Evolutionary conservation across 2,113 vertebrate species (phyloP), one percentile per base, ranked within the genome.

Genomic region (Parotia lawesii): DNA sequence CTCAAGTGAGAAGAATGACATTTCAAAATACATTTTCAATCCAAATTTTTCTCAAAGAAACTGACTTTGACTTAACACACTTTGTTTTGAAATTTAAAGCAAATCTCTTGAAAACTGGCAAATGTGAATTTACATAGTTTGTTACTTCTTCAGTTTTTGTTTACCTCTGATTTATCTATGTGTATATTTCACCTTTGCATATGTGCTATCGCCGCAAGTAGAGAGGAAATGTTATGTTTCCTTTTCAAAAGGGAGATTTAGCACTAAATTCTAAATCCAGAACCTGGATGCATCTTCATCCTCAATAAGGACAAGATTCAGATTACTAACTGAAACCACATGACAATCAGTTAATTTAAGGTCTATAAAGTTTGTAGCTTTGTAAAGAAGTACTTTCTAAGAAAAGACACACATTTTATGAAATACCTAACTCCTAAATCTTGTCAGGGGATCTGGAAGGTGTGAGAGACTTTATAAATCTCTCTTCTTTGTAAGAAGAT

Each of bases 321-420:
- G 29, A 57, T 64, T 60, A 64, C 89, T 77, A 83, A 60, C 29
- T 23, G 22, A 87, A 91, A 77, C 13, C 51, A 69, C 25, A 45
- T 8, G 28, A 53, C 15, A 77, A 67, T n/a, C 4, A 27, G 64
- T 71, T 71, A 37, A 73, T 47, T 83, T 56, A 48, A 91, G 40
- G 28, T 67, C 75, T 77, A 35, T 21, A 33, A 85, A 79, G 35
- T 78, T 56, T 71, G 31, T 40, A 48, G 33, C 44, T 80, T 29
- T 51, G 45, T 66, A 70, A 95, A 80, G 22, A 74, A 92, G 21
- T 62, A 78, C n/a, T 86, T 84, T 51, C 76, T 22, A 66, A 77
- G 78, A 75, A 85, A 94, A 90, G 28, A 47, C n/a, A 77, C 45
- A 27, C 47, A 57, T 50, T 91, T 95, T 72, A 83, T 44, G 66